Conservation (phyloP, 2,888 invertebrate genomes). For the Halictus ligatus region DNA sequence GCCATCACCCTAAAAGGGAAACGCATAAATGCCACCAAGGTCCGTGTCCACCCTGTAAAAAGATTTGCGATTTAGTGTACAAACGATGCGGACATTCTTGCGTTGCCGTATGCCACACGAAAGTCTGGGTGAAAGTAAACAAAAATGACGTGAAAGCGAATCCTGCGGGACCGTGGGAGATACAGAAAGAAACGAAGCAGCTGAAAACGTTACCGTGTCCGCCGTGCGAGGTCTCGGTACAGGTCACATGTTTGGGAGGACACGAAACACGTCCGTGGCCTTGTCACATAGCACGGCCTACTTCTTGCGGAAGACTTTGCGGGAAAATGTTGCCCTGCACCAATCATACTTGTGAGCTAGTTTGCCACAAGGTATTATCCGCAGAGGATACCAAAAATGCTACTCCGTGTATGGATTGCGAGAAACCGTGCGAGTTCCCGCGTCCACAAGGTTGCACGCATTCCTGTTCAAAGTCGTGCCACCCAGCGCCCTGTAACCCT, state of each 20-base stretch:
- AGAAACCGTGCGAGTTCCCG: constrained; percentile 87
- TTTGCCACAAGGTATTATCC: constrained; percentile 89
- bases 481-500: constrained; percentile 90
- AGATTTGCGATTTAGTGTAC: constrained; percentile 88
- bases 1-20: constrained; percentile 91
- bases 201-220: constrained; percentile 88
- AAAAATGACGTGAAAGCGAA: constrained; percentile 86
- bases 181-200: constrained; percentile 81
- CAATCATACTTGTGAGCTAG: constrained; percentile 90
- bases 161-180: constrained; percentile 89
- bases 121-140: constrained; percentile 88
- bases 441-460: constrained; percentile 92
- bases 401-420: constrained; percentile 86
- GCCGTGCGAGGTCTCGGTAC: constrained; percentile 89
- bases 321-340: constrained; percentile 90
- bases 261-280: constrained; percentile 90
- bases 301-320: constrained; percentile 93
- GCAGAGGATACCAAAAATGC: constrained; percentile 38
- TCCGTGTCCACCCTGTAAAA: constrained; percentile 92
- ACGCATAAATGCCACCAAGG: constrained; percentile 93
- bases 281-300: constrained; percentile 89
- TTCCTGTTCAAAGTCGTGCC: constrained; percentile 89
- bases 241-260: constrained; percentile 90
- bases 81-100: constrained; percentile 89
- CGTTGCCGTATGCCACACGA: constrained; percentile 90